Evolutionary conservation across 2,888 invertebrate species (phyloP).

Genomic region (Nomada fabriciana): DNA sequence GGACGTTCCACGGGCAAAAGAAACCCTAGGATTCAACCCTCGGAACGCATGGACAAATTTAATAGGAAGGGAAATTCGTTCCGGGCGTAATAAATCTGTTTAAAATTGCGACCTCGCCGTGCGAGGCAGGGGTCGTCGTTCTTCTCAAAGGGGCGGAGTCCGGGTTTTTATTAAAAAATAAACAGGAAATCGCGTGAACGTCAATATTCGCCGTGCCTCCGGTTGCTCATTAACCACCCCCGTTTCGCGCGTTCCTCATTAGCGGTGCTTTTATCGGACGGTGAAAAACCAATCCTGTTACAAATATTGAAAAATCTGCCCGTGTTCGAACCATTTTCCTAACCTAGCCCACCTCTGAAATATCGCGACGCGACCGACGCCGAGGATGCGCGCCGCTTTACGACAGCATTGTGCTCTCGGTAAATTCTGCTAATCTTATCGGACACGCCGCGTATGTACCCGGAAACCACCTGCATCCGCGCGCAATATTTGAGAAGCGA

Average conservation of each 20-base stretch:
- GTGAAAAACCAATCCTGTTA: background rate
- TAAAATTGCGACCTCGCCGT: conserved; percentile 1
- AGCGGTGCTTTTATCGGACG: conserved; percentile 3
- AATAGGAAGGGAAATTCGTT: conserved; percentile 13
- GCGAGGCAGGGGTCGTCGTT: background rate
- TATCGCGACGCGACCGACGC: background rate
- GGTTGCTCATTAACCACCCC: conserved; percentile 25
- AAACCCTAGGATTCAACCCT: background rate
- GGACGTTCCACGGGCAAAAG: background rate
- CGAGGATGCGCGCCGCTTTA: background rate
- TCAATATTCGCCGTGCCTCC: conserved; percentile 26
- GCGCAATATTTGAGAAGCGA: conserved; percentile 60
- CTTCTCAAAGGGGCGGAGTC: background rate
- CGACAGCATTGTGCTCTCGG: conserved; percentile 22
- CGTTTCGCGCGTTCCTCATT: conserved; percentile 21
- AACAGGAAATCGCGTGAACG: conserved; percentile 19
- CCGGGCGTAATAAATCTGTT: background rate
- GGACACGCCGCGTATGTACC: background rate
- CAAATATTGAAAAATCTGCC: conserved; percentile 1
- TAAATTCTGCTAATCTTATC: conserved; percentile 68
- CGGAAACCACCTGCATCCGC: conserved; percentile 64
- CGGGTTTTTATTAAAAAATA: conserved; percentile 19
- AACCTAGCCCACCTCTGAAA: background rate
- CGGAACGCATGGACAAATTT: background rate
- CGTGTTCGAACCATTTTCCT: background rate